Evolutionary conservation across 1,140 invertebrate species (phyloP), one percentile per base, ranked within the genome.

Genomic region (Drosophila melanica): DNA sequence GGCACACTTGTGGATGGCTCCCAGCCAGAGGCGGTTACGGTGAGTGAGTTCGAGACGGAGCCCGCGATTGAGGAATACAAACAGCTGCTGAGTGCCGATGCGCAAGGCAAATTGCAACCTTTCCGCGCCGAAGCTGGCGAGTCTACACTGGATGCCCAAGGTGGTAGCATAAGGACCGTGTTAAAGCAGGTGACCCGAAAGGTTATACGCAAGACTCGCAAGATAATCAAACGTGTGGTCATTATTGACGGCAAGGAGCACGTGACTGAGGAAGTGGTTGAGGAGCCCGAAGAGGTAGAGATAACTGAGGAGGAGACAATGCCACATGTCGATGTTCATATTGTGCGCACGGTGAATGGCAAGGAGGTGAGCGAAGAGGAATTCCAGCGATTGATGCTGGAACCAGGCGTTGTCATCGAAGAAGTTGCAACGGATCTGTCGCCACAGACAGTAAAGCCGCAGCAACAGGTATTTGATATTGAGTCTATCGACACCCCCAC

Each of bases 191-290:
- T 97, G 5, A 96, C 95, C 0, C 94, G 95, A 75, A 94, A 94
- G 92, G 94, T 96, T 30, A 95, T 96, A 47, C 94, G 95, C 74
- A 96, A 94, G 89, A 96, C 94, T 50, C 94, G 95, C 50, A 95
- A 94, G 79, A 95, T 96, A 47, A 96, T 96, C 42, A 93, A 95
- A 54, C 94, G 94, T 79, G 93, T 96, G 4, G 95, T 95, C 0
- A 95, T 97, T 8, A 94, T 97, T 59, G 95, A 97, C 91, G 96
- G 96, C 0, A 96, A 96, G 92, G 96, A 97, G 92, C 95, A 95
- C 77, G 94, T 96, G 0, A 95, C 94, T 9, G 96, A 97, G 92
- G 96, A 97, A 92, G 92, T 97, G 4, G 93, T 97, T 64, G 95
- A 97, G 92, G 95, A 97, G 92, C 95, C 96, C 18, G 95, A 97